Conservation (phyloP, 1,140 invertebrate genomes). For the Bombus superbus region DNA sequence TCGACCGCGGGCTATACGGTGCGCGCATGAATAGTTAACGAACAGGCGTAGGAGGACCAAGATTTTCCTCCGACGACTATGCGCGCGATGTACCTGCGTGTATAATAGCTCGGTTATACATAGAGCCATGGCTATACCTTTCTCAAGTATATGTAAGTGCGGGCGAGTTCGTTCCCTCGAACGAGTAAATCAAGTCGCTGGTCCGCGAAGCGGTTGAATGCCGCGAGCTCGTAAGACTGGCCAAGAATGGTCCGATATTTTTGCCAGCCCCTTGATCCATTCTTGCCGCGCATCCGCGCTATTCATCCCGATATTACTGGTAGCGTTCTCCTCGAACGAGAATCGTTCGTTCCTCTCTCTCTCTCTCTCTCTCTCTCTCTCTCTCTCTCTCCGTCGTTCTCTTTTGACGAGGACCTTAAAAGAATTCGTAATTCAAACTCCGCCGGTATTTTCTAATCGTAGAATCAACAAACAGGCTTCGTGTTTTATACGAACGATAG, state of each 20-base stretch:
- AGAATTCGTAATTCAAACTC: neutral
- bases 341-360: neutral
- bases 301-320: constrained; percentile 39
- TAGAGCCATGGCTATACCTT: constrained; percentile 27
- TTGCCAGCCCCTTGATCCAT: constrained; percentile 44
- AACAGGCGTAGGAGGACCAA: constrained; percentile 65
- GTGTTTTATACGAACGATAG: too few species aligned
- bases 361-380: neutral
- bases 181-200: constrained; percentile 70
- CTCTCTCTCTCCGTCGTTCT: neutral
- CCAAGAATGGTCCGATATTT: constrained; percentile 65
- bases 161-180: constrained; percentile 69
- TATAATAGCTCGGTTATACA: constrained; percentile 53
- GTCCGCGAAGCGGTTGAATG: constrained; percentile 64
- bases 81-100: constrained; percentile 60
- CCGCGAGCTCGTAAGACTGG: constrained; percentile 50
- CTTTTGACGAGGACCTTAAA: too few species aligned
- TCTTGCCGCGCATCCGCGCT: constrained; percentile 30
- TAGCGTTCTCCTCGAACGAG: neutral
- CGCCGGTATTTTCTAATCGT: neutral
- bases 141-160: constrained; percentile 42
- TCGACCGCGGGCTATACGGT: constrained; percentile 63
- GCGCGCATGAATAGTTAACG: constrained; percentile 66
- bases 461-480: neutral
- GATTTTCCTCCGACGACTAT: constrained; percentile 61